Percentiles rank a stretch among this genome's conserved stretches.
Conservation (phyloP, 1,140 invertebrate genomes). For the Drosophila mayri region DNA sequence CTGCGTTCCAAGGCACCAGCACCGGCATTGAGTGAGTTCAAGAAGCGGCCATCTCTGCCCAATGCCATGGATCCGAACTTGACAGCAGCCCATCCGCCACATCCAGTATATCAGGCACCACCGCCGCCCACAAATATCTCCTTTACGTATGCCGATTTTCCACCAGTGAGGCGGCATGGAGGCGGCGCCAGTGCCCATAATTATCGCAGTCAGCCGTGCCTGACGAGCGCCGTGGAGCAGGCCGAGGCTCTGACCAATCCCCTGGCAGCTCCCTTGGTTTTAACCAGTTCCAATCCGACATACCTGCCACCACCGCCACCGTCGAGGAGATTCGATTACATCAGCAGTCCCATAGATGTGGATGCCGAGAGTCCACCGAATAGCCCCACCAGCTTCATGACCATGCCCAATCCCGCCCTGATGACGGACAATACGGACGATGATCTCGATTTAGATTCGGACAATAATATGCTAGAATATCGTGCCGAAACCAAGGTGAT, state of each 20-base stretch:
- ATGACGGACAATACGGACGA: slow-evolving; percentile 80
- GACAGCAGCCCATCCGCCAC: background rate
- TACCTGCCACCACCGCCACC: slow-evolving; percentile 45
- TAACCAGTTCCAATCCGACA: slow-evolving; percentile 72
- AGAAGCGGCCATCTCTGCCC: slow-evolving; percentile 78
- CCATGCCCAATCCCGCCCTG: slow-evolving; percentile 45
- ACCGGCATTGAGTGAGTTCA: slow-evolving; percentile 56
- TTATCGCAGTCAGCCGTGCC: slow-evolving; percentile 75
- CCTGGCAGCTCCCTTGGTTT: slow-evolving; percentile 64
- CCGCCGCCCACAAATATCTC: slow-evolving; percentile 80
- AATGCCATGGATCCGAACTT: slow-evolving; percentile 72
- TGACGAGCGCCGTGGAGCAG: slow-evolving; percentile 62
- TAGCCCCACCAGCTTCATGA: slow-evolving; percentile 72
- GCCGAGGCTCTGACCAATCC: slow-evolving; percentile 75
- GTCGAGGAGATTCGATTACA: slow-evolving; percentile 35
- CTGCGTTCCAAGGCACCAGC: slow-evolving; percentile 57
- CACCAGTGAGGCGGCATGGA: slow-evolving; percentile 23
- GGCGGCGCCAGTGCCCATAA: slow-evolving; percentile 33
- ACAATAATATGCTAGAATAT: slow-evolving; percentile 85
- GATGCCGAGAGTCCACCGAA: slow-evolving; percentile 57
- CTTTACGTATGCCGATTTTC: slow-evolving; percentile 69
- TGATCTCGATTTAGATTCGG: slow-evolving; percentile 77
- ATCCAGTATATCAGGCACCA: slow-evolving; percentile 20
- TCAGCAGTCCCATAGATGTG: slow-evolving; percentile 62
- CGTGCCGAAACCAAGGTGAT: slow-evolving; percentile 88